phyloP scores from a whole-genome alignment of 2,797 vertebrate genomes.

The Synaphobranchus kaupii region DNA sequence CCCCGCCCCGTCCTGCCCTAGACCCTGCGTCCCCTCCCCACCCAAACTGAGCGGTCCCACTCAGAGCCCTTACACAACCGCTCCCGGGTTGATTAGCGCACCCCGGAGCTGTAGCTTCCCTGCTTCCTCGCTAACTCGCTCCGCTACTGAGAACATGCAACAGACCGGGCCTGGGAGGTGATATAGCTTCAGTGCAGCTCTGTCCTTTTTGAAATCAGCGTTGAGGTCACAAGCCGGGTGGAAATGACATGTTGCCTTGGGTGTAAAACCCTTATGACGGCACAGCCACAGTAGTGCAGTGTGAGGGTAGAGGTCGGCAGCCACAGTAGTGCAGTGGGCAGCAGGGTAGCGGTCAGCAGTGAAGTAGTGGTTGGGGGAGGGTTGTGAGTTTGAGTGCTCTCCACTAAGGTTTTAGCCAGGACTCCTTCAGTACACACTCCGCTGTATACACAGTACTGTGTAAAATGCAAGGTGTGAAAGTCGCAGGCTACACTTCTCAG shows the following conservation, averaged over 20 bases:
- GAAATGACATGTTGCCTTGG: not conserved
- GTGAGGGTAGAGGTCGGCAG: conserved; percentile 70
- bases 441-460: not conserved
- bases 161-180: conserved; percentile 35
- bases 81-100: conserved; percentile 43
- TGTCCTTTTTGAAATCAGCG: not conserved
- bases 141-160: conserved; percentile 65
- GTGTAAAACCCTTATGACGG: conserved; percentile 33
- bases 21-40: not conserved
- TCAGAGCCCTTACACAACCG: not conserved
- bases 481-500: conserved; percentile 34
- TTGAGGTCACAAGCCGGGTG: not conserved
- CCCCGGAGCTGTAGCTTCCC: conserved; percentile 53
- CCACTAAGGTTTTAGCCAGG: not conserved
- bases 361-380: conserved; percentile 67
- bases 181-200: conserved; percentile 28
- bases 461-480: not conserved
- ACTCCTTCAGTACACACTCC: not conserved
- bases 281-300: conserved; percentile 64
- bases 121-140: conserved; percentile 73
- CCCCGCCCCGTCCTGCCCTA: not conserved
- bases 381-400: conserved; percentile 37
- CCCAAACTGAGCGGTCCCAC: not conserved
- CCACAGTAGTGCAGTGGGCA: conserved; percentile 63
- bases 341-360: conserved; percentile 72